Percentiles rank a stretch among this genome's conserved stretches.
Conservation (phyloP, 2,888 invertebrate species). For the Chymomyza fuscimana region DNA sequence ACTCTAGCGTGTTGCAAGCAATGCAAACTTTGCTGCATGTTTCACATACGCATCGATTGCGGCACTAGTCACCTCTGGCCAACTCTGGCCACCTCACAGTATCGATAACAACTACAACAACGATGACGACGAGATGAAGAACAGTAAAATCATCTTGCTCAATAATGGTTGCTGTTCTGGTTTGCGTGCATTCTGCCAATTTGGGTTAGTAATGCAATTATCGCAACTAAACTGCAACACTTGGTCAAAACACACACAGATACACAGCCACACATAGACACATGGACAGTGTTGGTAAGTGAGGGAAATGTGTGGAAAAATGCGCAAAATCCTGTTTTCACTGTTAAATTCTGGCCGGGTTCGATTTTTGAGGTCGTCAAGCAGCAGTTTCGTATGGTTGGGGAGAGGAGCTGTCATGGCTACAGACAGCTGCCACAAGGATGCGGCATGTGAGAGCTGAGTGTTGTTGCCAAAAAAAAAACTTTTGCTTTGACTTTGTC, state of each 20-base stretch:
- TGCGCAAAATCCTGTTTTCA: slow-evolving; percentile 74
- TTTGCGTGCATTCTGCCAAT: slow-evolving; percentile 47
- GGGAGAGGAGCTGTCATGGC: background rate
- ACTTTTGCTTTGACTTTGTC: slow-evolving; percentile 8
- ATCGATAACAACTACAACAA: background rate
- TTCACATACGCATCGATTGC: background rate
- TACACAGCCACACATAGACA: background rate
- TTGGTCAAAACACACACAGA: background rate
- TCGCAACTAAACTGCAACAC: slow-evolving; percentile 12
- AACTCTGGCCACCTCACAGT: background rate
- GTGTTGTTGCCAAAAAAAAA: background rate
- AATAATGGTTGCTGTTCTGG: slow-evolving; percentile 47
- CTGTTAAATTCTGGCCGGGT: slow-evolving; percentile 51
- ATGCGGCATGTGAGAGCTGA: background rate
- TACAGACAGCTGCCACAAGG: background rate
- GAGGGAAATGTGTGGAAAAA: background rate
- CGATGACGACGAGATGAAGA: background rate
- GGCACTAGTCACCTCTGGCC: background rate
- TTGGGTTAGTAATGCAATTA: slow-evolving; percentile 71
- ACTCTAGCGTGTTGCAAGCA: background rate
- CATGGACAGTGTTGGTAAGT: background rate
- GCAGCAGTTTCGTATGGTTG: slow-evolving; percentile 2
- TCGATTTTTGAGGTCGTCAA: slow-evolving; percentile 62
- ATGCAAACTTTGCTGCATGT: background rate
- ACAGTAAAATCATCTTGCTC: background rate